Evolutionary conservation across 2,797 vertebrate species (phyloP).

Genomic region (Eutrigla gurnardus): DNA sequence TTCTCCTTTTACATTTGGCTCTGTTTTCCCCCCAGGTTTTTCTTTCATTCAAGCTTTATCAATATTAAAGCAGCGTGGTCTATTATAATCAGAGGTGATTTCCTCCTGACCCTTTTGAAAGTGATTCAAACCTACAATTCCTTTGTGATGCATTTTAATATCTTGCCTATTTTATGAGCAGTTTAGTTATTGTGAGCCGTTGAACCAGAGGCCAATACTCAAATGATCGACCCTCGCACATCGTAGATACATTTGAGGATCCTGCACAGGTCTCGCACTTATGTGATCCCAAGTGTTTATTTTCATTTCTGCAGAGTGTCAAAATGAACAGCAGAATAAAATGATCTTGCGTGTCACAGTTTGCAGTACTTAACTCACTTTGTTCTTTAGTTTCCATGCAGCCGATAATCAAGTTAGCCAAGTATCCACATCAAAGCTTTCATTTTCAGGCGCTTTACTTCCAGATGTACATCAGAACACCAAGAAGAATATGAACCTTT

Average conservation of each 20-base stretch:
- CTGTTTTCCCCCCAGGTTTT: background rate
- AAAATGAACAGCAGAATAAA: background rate
- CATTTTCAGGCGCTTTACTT: background rate
- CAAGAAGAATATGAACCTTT: background rate
- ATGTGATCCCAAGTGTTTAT: background rate
- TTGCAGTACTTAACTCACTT: background rate
- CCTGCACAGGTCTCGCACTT: background rate
- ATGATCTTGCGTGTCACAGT: background rate
- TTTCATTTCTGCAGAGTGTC: background rate
- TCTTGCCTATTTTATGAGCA: background rate
- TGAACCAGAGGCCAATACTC: background rate
- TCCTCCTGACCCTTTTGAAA: conserved; percentile 19
- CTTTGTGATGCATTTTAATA: background rate
- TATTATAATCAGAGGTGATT: conserved; percentile 14
- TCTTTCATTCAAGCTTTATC: conserved; percentile 6
- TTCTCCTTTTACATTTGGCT: background rate
- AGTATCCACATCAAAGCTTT: conserved; percentile 8
- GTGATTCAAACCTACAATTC: conserved; percentile 13
- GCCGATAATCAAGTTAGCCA: background rate
- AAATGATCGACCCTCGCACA: background rate
- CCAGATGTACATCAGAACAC: background rate
- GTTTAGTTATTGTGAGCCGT: background rate
- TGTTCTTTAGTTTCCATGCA: background rate
- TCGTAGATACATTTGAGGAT: background rate
- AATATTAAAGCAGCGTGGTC: conserved; percentile 4